phyloP scores from a whole-genome alignment of 2,797 vertebrate genomes.

The Takifugu ocellatus region DNA sequence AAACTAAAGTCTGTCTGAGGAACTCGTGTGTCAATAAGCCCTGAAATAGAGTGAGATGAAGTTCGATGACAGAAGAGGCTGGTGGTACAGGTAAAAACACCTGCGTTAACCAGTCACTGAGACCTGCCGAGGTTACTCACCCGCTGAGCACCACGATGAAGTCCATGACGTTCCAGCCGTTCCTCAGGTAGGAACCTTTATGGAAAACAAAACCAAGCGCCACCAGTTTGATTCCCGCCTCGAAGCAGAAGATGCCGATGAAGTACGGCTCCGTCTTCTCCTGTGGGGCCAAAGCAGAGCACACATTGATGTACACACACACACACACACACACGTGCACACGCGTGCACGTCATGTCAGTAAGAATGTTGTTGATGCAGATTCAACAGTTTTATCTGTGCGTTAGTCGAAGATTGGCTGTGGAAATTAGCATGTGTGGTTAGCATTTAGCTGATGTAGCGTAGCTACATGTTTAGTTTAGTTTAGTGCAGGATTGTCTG shows the following conservation, averaged over 20 bases:
- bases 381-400: too few species aligned
- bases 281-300: slow-evolving; percentile 62
- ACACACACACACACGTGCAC: not conserved
- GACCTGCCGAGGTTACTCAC: slow-evolving; percentile 76
- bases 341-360: not conserved
- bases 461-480: too few species aligned
- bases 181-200: slow-evolving; percentile 97
- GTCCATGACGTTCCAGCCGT: slow-evolving; percentile 99
- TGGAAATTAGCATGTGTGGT: too few species aligned
- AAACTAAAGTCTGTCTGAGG: too few species aligned
- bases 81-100: too few species aligned
- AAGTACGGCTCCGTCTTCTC: slow-evolving; percentile 98
- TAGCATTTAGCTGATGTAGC: too few species aligned
- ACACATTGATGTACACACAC: not conserved
- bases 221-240: slow-evolving; percentile 96
- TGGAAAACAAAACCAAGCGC: slow-evolving; percentile 98
- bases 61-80: too few species aligned
- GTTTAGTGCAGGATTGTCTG: too few species aligned
- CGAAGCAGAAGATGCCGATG: slow-evolving; percentile 98
- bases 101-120: not conserved
- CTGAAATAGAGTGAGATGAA: too few species aligned
- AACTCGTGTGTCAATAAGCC: too few species aligned
- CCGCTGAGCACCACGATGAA: slow-evolving; percentile 98
- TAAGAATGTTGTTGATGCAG: too few species aligned
- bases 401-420: too few species aligned